Base-by-base conservation (phyloP, 2,113 vertebrate genomes). In the Formicarius rufipectus region DNA sequence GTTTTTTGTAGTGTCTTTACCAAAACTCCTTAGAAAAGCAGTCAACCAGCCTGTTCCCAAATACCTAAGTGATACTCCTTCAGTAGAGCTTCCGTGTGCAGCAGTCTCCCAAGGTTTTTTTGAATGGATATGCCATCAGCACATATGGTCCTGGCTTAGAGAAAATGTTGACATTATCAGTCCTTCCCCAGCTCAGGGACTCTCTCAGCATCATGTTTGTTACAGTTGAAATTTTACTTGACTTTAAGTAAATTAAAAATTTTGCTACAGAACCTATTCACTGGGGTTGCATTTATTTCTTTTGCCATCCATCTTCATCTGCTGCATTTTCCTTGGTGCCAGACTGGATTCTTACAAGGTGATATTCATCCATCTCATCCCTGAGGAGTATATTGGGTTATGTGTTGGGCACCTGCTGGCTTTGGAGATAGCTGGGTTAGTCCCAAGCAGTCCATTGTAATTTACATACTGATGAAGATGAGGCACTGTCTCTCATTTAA, bases 381-480 rank as follows among this genome's bases (percentile, higher is more conserved):
- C 7, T 50, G 39, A 89, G 91, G 42, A 58, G 21, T 33, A 1
- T 33, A 16, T 60, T 84, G 92, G 84, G 86, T 85, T 53, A 63
- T 39, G 45, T 76, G 79, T 28, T 97, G 97, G 94, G 76, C 83
- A 52, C 42, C 67, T 90, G 95, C 97, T 97, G 96, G 89, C 1
- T 0, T 5, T 95, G 35, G 84, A 92, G 87, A 74, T 59, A 89
- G 58, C 76, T 89, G 80, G 93, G 53, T 60, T 89, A 91, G 81
- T 93, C 78, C 55, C 45, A 49, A 75, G 55, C 58, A 56, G 55
- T 91, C 59, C 50, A 69, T 64, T 93, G 92, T 75, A 83, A 59
- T 97, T 94, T 95, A 90, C 92, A 62, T 84, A 24, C 60, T 91
- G 84, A 63, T 82, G 71, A 82, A 96, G 90, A 78, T 71, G 76